Evolutionary conservation across 2,113 vertebrate genomes (phyloP).

Genomic region (Cephalopterus ornatus): DNA sequence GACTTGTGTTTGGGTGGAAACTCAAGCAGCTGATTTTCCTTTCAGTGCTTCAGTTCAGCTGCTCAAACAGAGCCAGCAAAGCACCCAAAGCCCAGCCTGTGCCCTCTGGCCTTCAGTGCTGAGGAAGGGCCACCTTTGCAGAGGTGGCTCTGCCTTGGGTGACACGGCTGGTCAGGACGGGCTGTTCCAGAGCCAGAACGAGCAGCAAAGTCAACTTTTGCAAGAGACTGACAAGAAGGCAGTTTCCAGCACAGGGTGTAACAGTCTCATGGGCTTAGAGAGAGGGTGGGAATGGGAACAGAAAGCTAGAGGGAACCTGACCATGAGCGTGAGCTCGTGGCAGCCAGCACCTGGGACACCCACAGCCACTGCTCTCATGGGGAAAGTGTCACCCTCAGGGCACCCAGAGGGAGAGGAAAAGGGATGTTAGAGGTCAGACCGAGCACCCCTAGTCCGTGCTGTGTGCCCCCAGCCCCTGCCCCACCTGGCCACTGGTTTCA

Average conservation of each 20-base stretch:
- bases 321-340: not conserved
- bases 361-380: not conserved
- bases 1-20: not conserved
- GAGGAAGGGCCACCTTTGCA: accelerated
- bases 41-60: not conserved
- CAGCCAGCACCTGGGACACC: not conserved
- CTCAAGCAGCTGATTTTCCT: not conserved
- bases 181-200: not conserved
- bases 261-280: not conserved
- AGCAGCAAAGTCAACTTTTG: not conserved
- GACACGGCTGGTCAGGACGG: not conserved
- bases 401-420: not conserved
- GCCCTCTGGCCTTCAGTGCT: not conserved
- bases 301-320: not conserved
- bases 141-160: not conserved
- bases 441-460: not conserved
- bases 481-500: not conserved
- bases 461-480: not conserved
- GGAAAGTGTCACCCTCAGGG: not conserved
- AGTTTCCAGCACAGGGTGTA: not conserved
- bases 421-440: not conserved
- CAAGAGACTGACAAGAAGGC: not conserved
- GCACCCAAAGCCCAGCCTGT: not conserved
- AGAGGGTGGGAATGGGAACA: not conserved
- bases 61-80: not conserved